Conservation (phyloP, 2,888 invertebrate species). For the Sphecodes monilicornis region DNA sequence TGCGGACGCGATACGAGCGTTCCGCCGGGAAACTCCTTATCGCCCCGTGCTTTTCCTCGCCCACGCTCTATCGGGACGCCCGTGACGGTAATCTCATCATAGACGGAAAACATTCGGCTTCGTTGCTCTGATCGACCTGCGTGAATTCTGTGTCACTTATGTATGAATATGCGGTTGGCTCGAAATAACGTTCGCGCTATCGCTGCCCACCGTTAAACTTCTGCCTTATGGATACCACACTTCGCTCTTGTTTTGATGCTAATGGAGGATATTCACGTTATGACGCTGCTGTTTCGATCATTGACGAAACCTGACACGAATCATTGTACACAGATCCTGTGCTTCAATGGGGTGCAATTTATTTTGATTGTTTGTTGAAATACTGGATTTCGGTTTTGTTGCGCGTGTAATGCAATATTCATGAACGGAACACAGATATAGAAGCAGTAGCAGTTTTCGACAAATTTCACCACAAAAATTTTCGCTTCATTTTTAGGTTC, state of each 20-base stretch:
- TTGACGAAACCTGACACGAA: constrained; percentile 13
- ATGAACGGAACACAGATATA: background rate
- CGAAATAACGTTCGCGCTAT: background rate
- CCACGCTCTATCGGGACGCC: background rate
- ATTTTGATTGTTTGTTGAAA: background rate
- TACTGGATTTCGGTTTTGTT: background rate
- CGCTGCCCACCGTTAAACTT: background rate
- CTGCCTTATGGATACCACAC: background rate
- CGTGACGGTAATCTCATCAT: constrained; percentile 7
- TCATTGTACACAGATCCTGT: constrained; percentile 29
- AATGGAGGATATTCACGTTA: constrained; percentile 55
- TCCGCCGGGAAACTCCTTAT: constrained; percentile 28
- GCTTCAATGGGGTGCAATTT: background rate
- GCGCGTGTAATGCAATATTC: background rate
- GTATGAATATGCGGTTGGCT: background rate
- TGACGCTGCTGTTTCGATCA: constrained; percentile 4
- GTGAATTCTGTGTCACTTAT: background rate
- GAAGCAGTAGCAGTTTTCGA: too few species aligned
- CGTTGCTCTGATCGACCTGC: constrained; percentile 14
- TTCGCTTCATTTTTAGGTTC: too few species aligned
- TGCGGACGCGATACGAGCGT: constrained; percentile 20
- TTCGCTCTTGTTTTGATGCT: constrained; percentile 38
- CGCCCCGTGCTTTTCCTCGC: constrained; percentile 2
- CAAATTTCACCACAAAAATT: too few species aligned
- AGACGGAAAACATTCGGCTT: constrained; percentile 20